Evolutionary conservation across 2,797 vertebrate genomes (phyloP).

Genomic region (Carcharodon carcharias): DNA sequence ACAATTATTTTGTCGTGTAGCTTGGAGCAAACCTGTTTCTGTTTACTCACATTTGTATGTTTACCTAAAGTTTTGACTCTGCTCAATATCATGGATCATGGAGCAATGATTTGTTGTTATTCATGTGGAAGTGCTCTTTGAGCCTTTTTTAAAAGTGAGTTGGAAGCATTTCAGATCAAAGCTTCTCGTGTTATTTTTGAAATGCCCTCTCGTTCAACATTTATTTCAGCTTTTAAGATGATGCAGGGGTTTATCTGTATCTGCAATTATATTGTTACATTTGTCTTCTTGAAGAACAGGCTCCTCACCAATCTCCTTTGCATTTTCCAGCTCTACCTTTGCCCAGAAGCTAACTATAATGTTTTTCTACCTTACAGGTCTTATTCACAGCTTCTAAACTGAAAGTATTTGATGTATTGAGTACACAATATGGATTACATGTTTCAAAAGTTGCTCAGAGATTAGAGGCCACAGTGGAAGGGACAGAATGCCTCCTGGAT

Average conservation of each 20-base stretch:
- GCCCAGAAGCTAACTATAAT: neutral
- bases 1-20: neutral
- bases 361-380: conserved; percentile 54
- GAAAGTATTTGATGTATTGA: conserved; percentile 74
- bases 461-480: conserved; percentile 57
- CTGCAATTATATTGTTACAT: no score
- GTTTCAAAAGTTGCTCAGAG: conserved; percentile 60
- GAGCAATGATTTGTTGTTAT: neutral
- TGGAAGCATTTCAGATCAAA: neutral
- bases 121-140: neutral
- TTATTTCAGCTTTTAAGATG: neutral
- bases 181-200: neutral
- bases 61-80: neutral
- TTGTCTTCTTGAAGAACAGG: neutral
- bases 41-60: neutral
- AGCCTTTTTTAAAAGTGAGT: neutral
- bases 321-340: neutral
- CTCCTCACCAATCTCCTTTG: neutral
- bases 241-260: no score
- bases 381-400: conserved; percentile 76
- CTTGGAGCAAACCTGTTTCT: neutral
- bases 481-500: conserved; percentile 71
- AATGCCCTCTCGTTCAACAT: neutral
- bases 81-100: neutral
- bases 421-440: conserved; percentile 49